phyloP scores from a whole-genome alignment of 2,797 vertebrate genomes.

The Brachyalestes nurse region DNA sequence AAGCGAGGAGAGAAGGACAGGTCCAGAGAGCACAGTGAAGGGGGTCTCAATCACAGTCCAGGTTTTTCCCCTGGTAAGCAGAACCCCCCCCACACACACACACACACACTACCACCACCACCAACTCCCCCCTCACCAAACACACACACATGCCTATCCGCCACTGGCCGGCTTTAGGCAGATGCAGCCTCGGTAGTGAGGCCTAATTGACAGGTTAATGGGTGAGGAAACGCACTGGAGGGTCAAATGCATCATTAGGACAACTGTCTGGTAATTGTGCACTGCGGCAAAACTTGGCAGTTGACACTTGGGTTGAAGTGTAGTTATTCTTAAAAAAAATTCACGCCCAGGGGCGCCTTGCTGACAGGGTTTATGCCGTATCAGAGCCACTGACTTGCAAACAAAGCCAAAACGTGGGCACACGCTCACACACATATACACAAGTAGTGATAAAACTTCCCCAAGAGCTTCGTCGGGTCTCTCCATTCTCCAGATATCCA shows the following conservation, averaged over 20 bases:
- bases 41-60: conserved; percentile 57
- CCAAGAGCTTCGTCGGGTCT: conserved; percentile 1
- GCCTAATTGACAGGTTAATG: conserved; percentile 70
- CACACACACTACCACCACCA: conserved; percentile 16
- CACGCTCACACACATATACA: conserved; percentile 24
- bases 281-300: conserved; percentile 49
- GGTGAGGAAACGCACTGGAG: conserved; percentile 50
- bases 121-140: not conserved
- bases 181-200: conserved; percentile 49
- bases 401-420: not conserved
- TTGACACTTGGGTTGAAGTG: conserved; percentile 60
- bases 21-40: conserved; percentile 40
- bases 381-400: conserved; percentile 49
- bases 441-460: conserved; percentile 34
- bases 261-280: conserved; percentile 55
- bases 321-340: conserved; percentile 51
- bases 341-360: conserved; percentile 48
- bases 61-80: conserved; percentile 36
- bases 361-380: conserved; percentile 58
- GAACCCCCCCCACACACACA: not conserved
- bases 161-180: conserved; percentile 27
- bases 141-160: conserved; percentile 30
- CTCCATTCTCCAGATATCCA: not conserved
- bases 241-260: conserved; percentile 61
- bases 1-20: conserved; percentile 51